These are phyloP conservation scores for Trachelipus rathkii DNA, from an alignment of 1,140 invertebrate genomes.

Conservation along the genomic window DNA sequence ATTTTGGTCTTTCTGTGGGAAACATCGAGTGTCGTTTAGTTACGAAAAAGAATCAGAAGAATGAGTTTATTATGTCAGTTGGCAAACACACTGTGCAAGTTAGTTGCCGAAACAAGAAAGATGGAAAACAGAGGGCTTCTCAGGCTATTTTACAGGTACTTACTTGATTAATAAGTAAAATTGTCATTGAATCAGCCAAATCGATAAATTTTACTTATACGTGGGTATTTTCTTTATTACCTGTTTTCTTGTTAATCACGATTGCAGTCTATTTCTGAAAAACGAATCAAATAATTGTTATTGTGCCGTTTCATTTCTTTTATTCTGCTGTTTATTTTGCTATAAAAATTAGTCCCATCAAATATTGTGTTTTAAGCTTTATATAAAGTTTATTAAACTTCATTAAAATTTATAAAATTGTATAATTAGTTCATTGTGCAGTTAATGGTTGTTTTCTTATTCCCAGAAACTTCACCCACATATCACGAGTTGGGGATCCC, in stretches of 20 bases:
- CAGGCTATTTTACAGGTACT: slow-evolving; percentile 79
- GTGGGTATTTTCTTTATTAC: no score
- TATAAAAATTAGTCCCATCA: no score
- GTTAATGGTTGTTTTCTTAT: slow-evolving; percentile 14
- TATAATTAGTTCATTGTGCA: neutral
- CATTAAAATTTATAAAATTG: neutral
- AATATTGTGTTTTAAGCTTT: no score
- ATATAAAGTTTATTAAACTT: neutral
- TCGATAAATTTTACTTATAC: no score
- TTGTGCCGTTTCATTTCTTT: neutral
- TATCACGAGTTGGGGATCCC: slow-evolving; percentile 88
- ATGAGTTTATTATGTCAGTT: slow-evolving; percentile 91
- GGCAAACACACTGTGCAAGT: slow-evolving; percentile 86
- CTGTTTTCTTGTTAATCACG: no score
- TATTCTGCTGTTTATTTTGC: slow-evolving; percentile 1
- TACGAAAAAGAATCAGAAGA: slow-evolving; percentile 83
- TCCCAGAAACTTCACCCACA: slow-evolving; percentile 77
- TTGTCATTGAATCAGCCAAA: no score
- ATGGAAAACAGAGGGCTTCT: slow-evolving; percentile 93
- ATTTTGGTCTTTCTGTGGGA: slow-evolving; percentile 84
- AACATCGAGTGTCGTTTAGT: slow-evolving; percentile 84
- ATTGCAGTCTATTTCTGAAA: no score
- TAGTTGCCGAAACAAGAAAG: slow-evolving; percentile 89
- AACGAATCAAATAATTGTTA: no score
- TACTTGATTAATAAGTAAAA: no score